phyloP scores from a whole-genome alignment of 92 coral and sea anemone genomes.

The Umimayanthus chanpuru region DNA sequence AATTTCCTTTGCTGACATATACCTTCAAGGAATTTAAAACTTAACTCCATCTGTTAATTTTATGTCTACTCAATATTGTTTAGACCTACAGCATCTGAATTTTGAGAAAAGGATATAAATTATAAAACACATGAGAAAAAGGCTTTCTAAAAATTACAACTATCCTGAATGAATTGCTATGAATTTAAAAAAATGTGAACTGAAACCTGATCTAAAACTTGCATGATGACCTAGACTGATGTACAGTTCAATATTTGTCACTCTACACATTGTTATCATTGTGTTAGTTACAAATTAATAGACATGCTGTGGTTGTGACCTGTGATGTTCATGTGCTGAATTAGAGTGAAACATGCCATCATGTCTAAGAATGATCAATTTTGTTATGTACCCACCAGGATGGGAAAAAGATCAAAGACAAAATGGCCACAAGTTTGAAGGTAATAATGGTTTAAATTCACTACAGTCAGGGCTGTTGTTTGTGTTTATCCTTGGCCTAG shows the following conservation, averaged over 20 bases:
- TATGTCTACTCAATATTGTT: too few relatives aligned
- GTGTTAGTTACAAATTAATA: constrained; percentile 14
- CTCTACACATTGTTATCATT: background rate
- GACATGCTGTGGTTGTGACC: background rate
- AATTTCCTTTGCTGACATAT: too few relatives aligned
- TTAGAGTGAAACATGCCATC: background rate
- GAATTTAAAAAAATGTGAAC: background rate
- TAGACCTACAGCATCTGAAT: too few relatives aligned
- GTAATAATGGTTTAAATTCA: constrained; percentile 37
- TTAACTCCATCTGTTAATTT: too few relatives aligned
- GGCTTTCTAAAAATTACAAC: too few relatives aligned
- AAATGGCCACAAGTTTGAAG: constrained; percentile 87
- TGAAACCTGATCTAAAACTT: background rate
- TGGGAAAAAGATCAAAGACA: constrained; percentile 95
- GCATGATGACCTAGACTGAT: background rate
- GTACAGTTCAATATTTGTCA: background rate
- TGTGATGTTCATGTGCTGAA: background rate
- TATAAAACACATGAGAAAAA: too few relatives aligned
- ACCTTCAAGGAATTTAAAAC: too few relatives aligned
- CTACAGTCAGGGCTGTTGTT: too few relatives aligned
- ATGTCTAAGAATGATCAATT: background rate
- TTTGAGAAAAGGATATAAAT: too few relatives aligned
- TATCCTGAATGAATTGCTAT: background rate
- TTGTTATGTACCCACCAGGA: constrained; percentile 58
- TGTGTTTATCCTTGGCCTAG: too few relatives aligned